These are phyloP conservation scores for Drosophila hydei DNA, from an alignment of 1,140 invertebrate genomes.

Conservation along the genomic window DNA sequence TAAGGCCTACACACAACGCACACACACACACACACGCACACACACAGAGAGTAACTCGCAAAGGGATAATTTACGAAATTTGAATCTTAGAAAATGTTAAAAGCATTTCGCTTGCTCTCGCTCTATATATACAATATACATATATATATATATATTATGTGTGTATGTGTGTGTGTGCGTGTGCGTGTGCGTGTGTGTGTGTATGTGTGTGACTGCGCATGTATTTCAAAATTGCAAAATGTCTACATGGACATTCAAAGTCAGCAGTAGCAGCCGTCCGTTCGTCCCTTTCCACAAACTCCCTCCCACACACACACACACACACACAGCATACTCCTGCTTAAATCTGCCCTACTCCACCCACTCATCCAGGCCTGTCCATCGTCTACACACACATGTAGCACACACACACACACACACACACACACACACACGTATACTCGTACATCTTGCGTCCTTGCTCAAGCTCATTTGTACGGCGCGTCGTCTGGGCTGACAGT, in stretches of 20 bases:
- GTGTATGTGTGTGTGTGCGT: background rate
- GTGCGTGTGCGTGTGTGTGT: constrained; percentile 34
- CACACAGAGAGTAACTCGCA: constrained; percentile 51
- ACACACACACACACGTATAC: constrained; percentile 46
- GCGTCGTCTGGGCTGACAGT: constrained; percentile 27
- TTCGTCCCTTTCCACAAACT: background rate
- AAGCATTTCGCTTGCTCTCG: constrained; percentile 56
- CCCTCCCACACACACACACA: background rate
- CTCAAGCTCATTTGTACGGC: constrained; percentile 77
- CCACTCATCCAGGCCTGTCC: background rate
- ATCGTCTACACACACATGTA: constrained; percentile 23
- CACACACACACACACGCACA: constrained; percentile 9
- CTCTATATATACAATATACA: background rate
- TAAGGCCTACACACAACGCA: constrained; percentile 23
- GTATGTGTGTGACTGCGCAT: constrained; percentile 61
- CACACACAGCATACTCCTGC: too few species aligned
- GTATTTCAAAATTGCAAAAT: constrained; percentile 82
- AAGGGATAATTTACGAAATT: constrained; percentile 83
- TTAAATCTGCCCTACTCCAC: background rate
- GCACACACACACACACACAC: constrained; percentile 11
- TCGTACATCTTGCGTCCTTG: constrained; percentile 78
- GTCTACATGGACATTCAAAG: constrained; percentile 79
- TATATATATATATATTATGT: too few species aligned
- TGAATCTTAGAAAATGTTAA: constrained; percentile 83
- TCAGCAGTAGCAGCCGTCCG: constrained; percentile 52